Conservation (phyloP, 2,888 invertebrate genomes). For the Drosophila nr. perissopoda region DNA sequence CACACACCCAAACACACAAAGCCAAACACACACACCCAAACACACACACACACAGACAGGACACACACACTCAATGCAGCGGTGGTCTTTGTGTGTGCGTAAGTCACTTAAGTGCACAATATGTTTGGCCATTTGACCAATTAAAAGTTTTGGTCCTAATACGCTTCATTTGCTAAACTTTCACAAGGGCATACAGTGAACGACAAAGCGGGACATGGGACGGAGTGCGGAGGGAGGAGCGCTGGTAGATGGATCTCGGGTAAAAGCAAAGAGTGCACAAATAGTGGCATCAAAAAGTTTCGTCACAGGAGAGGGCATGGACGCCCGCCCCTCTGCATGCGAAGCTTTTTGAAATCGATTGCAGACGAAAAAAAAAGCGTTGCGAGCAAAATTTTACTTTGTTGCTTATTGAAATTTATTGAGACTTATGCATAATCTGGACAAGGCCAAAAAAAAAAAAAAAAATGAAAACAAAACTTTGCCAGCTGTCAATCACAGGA, state of each 20-base stretch:
- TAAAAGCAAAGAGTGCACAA: conserved; percentile 19
- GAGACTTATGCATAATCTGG: conserved; percentile 80
- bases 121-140: conserved; percentile 81
- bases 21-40: conserved; percentile 15
- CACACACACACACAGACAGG: conserved; percentile 8
- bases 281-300: conserved; percentile 50
- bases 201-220: background rate
- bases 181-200: conserved; percentile 34
- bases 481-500: conserved; percentile 78
- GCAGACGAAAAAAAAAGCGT: background rate
- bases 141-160: conserved; percentile 82
- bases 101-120: conserved; percentile 78
- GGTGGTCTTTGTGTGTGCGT: conserved; percentile 33
- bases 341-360: conserved; percentile 19
- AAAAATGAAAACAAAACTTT: conserved; percentile 51
- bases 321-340: background rate
- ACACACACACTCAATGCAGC: conserved; percentile 11
- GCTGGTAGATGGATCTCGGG: conserved; percentile 9
- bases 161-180: conserved; percentile 82
- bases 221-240: background rate
- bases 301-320: conserved; percentile 35
- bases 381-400: conserved; percentile 41
- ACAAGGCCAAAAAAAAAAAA: conserved; percentile 19
- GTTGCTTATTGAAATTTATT: conserved; percentile 79
- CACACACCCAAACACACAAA: conserved; percentile 1